These are phyloP conservation scores for Myotis vivesi DNA, from an alignment of 2,797 vertebrate genomes.

Conservation along the genomic window DNA sequence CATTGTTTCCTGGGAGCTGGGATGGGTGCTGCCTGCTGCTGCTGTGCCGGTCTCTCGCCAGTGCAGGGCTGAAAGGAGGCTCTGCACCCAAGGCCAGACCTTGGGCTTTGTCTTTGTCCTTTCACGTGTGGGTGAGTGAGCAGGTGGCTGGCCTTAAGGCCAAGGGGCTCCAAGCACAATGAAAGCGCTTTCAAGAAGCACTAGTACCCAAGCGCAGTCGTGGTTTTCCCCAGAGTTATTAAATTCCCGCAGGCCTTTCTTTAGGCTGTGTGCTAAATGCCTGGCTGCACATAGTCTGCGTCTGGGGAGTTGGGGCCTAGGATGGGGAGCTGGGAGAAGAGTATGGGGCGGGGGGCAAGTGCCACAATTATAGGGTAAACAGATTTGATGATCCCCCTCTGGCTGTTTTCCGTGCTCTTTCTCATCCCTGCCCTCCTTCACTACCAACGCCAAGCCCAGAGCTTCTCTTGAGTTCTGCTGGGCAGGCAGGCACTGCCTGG, in stretches of 20 bases:
- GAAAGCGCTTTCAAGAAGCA: neutral
- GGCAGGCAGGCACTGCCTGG: neutral
- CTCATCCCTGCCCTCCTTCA: neutral
- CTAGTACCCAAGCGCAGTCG: neutral
- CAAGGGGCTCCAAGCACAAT: neutral
- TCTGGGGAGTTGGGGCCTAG: neutral
- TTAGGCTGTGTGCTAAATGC: neutral
- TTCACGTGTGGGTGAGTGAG: neutral
- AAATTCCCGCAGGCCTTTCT: neutral
- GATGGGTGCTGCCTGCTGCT: neutral
- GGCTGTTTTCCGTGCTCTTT: neutral
- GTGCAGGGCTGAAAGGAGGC: neutral
- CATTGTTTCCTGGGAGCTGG: neutral
- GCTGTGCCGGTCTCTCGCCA: neutral
- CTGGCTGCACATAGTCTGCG: neutral
- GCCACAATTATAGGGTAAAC: neutral
- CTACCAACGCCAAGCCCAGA: neutral
- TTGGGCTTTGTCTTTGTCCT: neutral
- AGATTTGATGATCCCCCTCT: neutral
- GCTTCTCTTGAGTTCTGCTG: neutral
- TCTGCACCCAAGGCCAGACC: neutral
- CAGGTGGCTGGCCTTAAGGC: neutral
- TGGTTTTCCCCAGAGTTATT: neutral
- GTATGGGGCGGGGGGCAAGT: neutral
- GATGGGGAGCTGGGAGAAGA: neutral